phyloP scores from a whole-genome alignment of 2,888 invertebrate species.

The Cosmopolites sordidus region DNA sequence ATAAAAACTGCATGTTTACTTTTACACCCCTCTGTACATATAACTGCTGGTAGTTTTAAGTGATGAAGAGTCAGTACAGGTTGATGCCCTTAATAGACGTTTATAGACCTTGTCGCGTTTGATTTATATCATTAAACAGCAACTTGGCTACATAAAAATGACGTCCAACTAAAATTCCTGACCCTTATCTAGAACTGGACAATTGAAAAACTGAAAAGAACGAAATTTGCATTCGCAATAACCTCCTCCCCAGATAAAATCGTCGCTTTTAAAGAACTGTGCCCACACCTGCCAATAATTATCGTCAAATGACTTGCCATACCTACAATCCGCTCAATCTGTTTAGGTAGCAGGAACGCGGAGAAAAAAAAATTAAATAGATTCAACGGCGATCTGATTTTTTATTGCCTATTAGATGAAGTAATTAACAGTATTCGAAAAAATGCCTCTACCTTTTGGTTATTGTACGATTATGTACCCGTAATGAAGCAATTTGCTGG shows the following conservation, averaged over 20 bases:
- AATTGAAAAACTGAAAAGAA: neutral
- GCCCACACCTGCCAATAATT: slow-evolving; percentile 1
- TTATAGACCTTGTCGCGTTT: no score
- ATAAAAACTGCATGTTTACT: no score
- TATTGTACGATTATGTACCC: neutral
- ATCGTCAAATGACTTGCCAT: slow-evolving; percentile 2
- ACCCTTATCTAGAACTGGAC: no score
- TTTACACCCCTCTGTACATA: no score
- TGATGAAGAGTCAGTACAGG: no score
- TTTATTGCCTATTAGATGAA: slow-evolving; percentile 1
- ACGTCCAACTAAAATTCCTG: no score
- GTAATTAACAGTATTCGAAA: neutral
- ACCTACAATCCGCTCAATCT: neutral
- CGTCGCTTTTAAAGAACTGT: neutral
- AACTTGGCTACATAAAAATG: no score
- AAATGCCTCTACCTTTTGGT: neutral
- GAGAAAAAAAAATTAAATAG: neutral
- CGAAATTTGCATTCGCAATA: neutral
- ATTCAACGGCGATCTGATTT: neutral
- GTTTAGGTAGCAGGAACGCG: neutral
- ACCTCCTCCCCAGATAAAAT: neutral
- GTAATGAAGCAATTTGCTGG: slow-evolving; percentile 1
- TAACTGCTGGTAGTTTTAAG: no score
- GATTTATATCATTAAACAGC: no score
- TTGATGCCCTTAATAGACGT: no score